Conservation (phyloP, 2,888 invertebrate species). For the Thumatha senex region DNA sequence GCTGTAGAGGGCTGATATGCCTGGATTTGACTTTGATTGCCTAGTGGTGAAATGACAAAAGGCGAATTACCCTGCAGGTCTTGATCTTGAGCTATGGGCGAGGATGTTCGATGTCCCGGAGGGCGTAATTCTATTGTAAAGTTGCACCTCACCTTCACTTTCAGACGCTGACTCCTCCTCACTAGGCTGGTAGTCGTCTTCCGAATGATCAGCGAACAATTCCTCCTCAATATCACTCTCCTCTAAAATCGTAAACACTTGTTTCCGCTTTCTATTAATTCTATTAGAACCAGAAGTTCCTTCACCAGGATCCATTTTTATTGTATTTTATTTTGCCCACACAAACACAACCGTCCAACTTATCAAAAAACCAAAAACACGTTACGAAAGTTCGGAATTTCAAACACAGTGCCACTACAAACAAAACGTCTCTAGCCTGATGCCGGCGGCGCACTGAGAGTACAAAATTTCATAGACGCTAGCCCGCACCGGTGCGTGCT, state of each 20-base stretch:
- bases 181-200: conserved; percentile 10
- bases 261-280: background rate
- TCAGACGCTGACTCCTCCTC: conserved; percentile 14
- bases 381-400: background rate
- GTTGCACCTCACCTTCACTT: conserved; percentile 12
- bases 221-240: conserved; percentile 1
- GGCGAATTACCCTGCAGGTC: background rate
- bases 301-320: background rate
- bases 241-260: background rate
- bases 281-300: background rate
- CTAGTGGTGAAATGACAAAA: background rate
- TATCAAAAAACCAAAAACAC: background rate
- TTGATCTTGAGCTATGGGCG: conserved; percentile 1
- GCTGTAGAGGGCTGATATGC: background rate
- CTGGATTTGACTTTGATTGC: no score
- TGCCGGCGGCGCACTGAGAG: no score
- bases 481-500: no score
- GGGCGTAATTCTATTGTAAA: conserved; percentile 9
- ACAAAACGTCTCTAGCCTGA: background rate
- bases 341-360: background rate
- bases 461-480: no score
- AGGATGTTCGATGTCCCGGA: conserved; percentile 3
- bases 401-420: background rate
- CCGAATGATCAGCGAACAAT: conserved; percentile 7
- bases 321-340: background rate